Conservation (phyloP, 2,113 vertebrate species). For the Ceyx cyanopectus region DNA sequence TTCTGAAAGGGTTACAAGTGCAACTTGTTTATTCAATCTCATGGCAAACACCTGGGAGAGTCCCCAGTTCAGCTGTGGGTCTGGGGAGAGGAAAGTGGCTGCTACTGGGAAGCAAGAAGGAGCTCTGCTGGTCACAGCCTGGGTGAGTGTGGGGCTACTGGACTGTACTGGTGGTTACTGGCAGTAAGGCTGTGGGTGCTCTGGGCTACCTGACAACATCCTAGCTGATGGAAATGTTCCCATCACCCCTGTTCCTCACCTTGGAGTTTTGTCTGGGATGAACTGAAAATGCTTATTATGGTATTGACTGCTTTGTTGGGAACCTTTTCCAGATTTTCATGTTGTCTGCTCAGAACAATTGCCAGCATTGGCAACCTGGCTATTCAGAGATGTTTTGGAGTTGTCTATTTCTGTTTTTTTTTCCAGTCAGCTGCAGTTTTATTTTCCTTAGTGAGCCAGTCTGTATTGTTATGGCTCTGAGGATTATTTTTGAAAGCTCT, state of each 20-base stretch:
- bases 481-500: not conserved
- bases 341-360: not conserved
- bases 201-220: fast-evolving
- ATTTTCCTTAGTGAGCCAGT: not conserved
- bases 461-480: not conserved
- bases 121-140: not conserved
- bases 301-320: fast-evolving
- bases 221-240: not conserved
- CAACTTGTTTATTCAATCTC: not conserved
- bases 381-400: not conserved
- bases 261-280: not conserved
- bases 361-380: not conserved
- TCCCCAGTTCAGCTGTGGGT: not conserved
- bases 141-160: fast-evolving
- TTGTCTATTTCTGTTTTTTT: not conserved
- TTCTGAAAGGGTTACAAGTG: not conserved
- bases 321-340: not conserved
- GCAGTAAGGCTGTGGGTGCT: fast-evolving
- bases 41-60: not conserved
- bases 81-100: not conserved
- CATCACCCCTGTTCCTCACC: fast-evolving
- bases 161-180: not conserved
- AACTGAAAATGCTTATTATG: not conserved
- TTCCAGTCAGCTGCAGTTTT: not conserved
- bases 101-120: not conserved